Evolutionary conservation across 37 sponge, comb jelly and placozoan genomes (phyloP).

Genomic region (Amphimedon queenslandica): DNA sequence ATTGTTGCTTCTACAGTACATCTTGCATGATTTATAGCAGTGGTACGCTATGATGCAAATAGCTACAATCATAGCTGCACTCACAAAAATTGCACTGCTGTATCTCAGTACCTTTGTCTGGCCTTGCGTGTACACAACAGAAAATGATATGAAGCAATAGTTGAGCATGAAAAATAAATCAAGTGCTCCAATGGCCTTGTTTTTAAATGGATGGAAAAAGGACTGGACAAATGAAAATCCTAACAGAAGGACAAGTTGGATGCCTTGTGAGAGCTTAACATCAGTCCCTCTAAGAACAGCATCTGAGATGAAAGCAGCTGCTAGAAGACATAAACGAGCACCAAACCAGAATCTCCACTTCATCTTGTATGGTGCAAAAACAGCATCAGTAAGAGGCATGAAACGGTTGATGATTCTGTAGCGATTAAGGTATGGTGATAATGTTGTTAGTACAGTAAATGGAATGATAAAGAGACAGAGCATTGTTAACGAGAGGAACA

Average conservation of each 20-base stretch:
- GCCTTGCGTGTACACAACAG: not conserved
- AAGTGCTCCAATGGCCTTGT: not conserved
- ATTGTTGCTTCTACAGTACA: no score
- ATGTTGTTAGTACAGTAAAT: not conserved
- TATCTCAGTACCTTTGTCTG: not conserved
- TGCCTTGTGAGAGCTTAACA: not conserved
- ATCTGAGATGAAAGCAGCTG: not conserved
- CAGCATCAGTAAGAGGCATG: conserved; percentile 25
- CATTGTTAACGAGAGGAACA: not conserved
- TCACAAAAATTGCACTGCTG: not conserved
- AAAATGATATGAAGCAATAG: not conserved
- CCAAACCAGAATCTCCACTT: conserved; percentile 21
- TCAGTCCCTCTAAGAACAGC: not conserved
- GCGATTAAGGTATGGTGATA: conserved; percentile 6
- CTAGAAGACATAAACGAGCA: conserved; percentile 2
- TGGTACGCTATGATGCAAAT: not conserved
- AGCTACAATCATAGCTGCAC: not conserved
- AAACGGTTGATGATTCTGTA: not conserved
- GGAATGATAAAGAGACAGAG: not conserved
- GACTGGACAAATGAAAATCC: not conserved
- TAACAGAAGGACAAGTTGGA: not conserved
- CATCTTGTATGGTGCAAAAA: conserved; percentile 10
- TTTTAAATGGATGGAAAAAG: conserved; percentile 4
- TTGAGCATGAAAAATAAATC: conserved; percentile 15
- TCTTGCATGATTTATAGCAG: no score